Conservation (phyloP, 2,113 vertebrate genomes). For the Calcarius ornatus region DNA sequence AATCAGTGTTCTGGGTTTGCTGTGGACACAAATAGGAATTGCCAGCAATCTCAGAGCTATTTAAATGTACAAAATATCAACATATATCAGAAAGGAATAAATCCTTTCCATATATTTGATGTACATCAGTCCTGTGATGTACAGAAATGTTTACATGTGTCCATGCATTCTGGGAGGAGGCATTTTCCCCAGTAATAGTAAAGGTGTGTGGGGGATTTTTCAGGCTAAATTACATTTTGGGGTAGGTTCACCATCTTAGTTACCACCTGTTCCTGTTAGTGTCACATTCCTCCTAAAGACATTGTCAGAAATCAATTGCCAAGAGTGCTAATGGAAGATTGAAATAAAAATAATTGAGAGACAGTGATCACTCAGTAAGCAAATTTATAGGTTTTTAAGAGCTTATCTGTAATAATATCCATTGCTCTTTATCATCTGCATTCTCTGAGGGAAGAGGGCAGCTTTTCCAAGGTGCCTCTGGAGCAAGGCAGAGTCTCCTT, state of each 20-base stretch:
- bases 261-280: background rate
- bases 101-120: background rate
- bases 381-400: background rate
- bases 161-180: background rate
- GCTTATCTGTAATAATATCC: background rate
- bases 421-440: background rate
- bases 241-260: accelerated
- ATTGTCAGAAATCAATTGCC: background rate
- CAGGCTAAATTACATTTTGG: background rate
- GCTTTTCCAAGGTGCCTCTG: background rate
- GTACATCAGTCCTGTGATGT: background rate
- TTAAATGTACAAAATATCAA: background rate
- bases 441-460: background rate
- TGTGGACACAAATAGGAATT: background rate
- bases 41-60: background rate
- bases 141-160: background rate
- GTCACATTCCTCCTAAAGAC: background rate
- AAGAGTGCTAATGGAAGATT: background rate
- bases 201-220: background rate
- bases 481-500: background rate
- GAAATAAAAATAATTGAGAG: background rate
- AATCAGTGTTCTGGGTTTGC: background rate
- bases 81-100: background rate
- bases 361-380: background rate
- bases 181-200: background rate